A percentile compares a stretch with the other conserved stretches of the same genome.
phyloP scores from a whole-genome alignment of 2,113 vertebrate genomes.

The Limnothrissa miodon region DNA sequence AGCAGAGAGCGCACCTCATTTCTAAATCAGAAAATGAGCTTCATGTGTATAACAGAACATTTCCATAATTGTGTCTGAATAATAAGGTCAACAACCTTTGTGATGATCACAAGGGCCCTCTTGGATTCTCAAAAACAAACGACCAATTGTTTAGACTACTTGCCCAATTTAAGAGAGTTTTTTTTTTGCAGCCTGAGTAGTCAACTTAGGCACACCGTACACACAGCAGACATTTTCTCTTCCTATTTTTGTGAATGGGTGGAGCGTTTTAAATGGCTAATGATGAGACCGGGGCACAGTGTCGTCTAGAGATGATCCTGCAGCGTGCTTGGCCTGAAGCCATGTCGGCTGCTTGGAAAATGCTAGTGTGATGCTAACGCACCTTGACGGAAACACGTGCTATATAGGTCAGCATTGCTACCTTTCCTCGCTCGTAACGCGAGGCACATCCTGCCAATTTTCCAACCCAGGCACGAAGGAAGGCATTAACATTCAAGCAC shows the following conservation, averaged over 20 bases:
- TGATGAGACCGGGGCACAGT: not conserved
- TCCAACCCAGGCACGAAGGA: not conserved
- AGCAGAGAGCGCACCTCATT: not conserved
- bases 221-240: not conserved
- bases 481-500: conserved; percentile 3
- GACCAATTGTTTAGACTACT: not conserved
- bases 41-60: not conserved
- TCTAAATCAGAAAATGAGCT: not conserved
- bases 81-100: conserved; percentile 13
- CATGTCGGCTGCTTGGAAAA: not conserved
- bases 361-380: not conserved
- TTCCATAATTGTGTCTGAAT: not conserved
- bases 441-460: not conserved
- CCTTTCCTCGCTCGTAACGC: not conserved
- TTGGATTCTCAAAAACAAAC: not conserved
- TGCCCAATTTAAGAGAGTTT: too few species aligned
- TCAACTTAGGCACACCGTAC: not conserved
- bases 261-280: not conserved
- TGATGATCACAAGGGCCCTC: not conserved
- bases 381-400: conserved; percentile 1
- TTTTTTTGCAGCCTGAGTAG: not conserved
- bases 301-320: not conserved
- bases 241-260: not conserved
- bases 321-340: not conserved
- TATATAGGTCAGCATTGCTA: not conserved